phyloP scores from a whole-genome alignment of 2,113 vertebrate species.

The Ciconia maguari region DNA sequence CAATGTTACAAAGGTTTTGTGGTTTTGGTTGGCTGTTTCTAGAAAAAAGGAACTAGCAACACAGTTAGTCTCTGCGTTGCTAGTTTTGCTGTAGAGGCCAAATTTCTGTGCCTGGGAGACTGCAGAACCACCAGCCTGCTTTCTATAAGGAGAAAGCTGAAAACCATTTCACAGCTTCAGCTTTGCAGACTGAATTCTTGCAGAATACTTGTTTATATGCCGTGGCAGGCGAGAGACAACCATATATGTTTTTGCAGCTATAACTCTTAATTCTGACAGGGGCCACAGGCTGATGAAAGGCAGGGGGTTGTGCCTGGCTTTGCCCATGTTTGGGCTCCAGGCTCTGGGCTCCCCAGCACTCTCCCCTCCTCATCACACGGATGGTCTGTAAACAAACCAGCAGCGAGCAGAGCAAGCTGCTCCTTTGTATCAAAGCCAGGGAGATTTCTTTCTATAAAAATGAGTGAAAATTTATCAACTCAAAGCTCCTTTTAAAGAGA shows the following conservation, averaged over 20 bases:
- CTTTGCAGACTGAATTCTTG: not conserved
- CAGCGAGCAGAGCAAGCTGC: not conserved
- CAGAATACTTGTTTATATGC: not conserved
- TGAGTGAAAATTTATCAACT: not conserved
- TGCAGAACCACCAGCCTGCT: not conserved
- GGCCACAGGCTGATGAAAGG: not conserved
- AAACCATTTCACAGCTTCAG: not conserved
- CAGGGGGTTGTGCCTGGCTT: not conserved
- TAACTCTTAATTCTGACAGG: not conserved
- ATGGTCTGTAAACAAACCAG: not conserved
- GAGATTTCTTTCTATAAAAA: not conserved
- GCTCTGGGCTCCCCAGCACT: not conserved
- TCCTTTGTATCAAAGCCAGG: not conserved
- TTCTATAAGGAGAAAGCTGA: not conserved
- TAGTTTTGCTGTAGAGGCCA: not conserved
- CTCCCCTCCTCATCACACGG: not conserved
- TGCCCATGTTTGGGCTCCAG: not conserved
- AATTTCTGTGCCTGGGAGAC: not conserved
- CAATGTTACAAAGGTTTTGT: not conserved
- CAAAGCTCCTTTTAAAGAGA: constrained; percentile 42
- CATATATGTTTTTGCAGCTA: not conserved
- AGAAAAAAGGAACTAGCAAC: not conserved
- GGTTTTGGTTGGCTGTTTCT: not conserved
- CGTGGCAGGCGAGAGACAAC: not conserved
- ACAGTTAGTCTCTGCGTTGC: not conserved